Evolutionary conservation across 2,113 vertebrate species (phyloP), one percentile per base, ranked within the genome.

Genomic region (Melospiza georgiana): DNA sequence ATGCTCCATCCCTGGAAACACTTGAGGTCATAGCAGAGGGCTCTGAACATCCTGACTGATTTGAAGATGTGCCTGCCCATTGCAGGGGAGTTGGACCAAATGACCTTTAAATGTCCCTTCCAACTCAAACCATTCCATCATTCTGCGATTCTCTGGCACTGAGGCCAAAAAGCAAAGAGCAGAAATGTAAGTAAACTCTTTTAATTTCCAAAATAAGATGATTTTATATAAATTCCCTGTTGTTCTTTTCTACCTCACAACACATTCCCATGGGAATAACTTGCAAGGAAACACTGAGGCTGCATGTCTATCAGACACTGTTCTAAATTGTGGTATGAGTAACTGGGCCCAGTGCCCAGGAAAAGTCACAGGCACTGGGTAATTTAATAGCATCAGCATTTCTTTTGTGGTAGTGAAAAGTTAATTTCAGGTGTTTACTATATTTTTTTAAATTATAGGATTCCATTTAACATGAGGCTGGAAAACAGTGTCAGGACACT

Each of bases 401-500:
- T 21, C 11, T 55, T 80, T 58, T 68, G 35, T 57, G 33, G 19
- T 7, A 33, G 18, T 5, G 19, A 23, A 81, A 86, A 71, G 3
- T 44, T 67, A 28, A 33, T 77, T 88, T 84, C 39, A 86, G 46
- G 23, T 54, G 21, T 15, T 82, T 49, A 24, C 3, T 73, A 1
- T 41, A 33, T 46, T 44, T 76, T 54, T 72, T 94, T 69, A 16
- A 61, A 62, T 63, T 71, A 9, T 8, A 44, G 6, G 3, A 44
- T 84, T 89, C 24, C 18, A 28, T 65, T 63, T 88, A 61, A 44
- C 0, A 0, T 12, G 9, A 44, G 5, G 0, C 43, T 71, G 41
- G 30, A 73, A 84, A 67, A 48, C 1, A 24, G 5, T 58, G 7
- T 48, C n/a, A 68, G 67, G 41, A 73, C 8, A 25, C 2, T 52